These are phyloP conservation scores for Syncerus caffer DNA, from an alignment of 2,797 vertebrate genomes.

Conservation along the genomic window DNA sequence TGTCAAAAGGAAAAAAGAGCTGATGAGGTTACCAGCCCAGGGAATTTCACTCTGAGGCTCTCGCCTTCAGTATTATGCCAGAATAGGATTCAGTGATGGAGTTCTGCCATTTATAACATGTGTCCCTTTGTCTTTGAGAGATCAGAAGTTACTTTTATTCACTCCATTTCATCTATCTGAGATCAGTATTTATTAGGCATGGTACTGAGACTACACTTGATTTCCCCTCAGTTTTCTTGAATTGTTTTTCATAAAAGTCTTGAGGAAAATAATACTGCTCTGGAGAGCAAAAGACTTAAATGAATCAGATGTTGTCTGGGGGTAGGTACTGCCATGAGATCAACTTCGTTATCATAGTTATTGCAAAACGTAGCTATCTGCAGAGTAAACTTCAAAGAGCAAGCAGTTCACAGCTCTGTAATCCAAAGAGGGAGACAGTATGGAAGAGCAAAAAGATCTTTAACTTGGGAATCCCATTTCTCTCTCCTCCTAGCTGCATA, in stretches of 20 bases:
- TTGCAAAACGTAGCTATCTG: background rate
- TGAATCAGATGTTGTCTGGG: constrained; percentile 54
- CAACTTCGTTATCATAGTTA: constrained; percentile 29
- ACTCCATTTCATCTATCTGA: constrained; percentile 17
- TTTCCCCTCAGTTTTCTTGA: constrained; percentile 67
- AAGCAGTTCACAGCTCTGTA: background rate
- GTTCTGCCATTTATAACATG: constrained; percentile 36
- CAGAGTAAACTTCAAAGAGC: constrained; percentile 21
- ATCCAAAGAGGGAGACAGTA: background rate
- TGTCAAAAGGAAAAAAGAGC: constrained; percentile 53
- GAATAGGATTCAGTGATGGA: background rate
- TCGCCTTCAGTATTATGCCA: constrained; percentile 1
- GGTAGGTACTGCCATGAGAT: constrained; percentile 43
- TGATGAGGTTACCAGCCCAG: constrained; percentile 20
- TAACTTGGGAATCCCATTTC: constrained; percentile 8
- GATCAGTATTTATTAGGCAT: constrained; percentile 50
- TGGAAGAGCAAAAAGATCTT: background rate
- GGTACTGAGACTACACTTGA: constrained; percentile 61
- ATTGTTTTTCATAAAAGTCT: constrained; percentile 46
- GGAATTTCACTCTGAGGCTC: background rate
- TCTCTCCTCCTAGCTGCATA: background rate
- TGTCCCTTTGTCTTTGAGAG: constrained; percentile 44
- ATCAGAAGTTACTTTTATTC: constrained; percentile 41
- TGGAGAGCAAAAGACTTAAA: constrained; percentile 58
- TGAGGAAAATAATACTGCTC: constrained; percentile 54